A percentile compares a stretch with the other conserved stretches of the same genome.
Conservation (phyloP, 2,888 invertebrate genomes). For the Melikaiella ostensackeni region DNA sequence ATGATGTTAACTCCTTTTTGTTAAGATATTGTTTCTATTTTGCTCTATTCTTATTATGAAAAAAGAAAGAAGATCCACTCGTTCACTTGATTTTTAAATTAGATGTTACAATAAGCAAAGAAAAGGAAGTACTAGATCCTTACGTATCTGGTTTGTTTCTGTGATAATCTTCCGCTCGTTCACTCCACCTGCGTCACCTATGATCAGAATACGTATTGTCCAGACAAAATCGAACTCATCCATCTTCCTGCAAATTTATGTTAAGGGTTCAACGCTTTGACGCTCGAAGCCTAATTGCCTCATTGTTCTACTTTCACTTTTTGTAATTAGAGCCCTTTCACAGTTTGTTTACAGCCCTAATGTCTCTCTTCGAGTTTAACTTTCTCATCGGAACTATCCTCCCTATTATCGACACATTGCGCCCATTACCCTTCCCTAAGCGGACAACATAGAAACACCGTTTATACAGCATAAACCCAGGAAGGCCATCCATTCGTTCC, state of each 20-base stretch:
- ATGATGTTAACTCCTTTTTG: neutral
- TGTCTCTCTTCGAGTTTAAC: slow-evolving; percentile 7
- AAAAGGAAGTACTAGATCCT: neutral
- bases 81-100: neutral
- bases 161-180: slow-evolving; percentile 69
- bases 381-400: slow-evolving; percentile 25
- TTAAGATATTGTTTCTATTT: neutral
- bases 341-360: neutral
- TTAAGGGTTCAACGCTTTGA: neutral
- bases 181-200: slow-evolving; percentile 66
- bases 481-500: slow-evolving; percentile 65
- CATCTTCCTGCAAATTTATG: neutral
- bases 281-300: neutral
- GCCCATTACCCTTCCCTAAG: slow-evolving; percentile 62
- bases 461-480: slow-evolving; percentile 67
- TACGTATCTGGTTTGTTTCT: slow-evolving; percentile 68
- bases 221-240: neutral
- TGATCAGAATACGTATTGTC: neutral
- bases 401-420: slow-evolving; percentile 63
- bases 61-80: too few relatives aligned
- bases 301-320: neutral
- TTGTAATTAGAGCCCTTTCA: neutral
- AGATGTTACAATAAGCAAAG: neutral
- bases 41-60: neutral
- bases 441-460: slow-evolving; percentile 58